These are phyloP conservation scores for Gavialis gangeticus DNA, from an alignment of 2,113 vertebrate species.

Conservation along the genomic window DNA sequence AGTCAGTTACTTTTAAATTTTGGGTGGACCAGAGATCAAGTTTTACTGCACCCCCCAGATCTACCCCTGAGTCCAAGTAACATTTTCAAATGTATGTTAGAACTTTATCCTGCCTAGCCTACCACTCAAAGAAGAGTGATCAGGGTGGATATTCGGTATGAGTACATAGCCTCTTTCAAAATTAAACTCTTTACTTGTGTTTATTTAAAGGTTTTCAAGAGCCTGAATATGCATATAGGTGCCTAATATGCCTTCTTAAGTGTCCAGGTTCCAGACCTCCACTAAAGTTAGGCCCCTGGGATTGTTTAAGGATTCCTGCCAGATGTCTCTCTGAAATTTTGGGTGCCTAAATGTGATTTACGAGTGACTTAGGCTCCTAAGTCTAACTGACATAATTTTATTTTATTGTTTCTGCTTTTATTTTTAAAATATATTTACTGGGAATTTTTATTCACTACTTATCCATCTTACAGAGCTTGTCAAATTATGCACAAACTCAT, in stretches of 20 bases:
- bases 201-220: not conserved
- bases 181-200: not conserved
- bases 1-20: too few relatives aligned
- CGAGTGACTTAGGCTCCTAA: not conserved
- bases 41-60: too few relatives aligned
- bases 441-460: not conserved
- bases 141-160: not conserved
- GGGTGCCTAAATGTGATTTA: too few relatives aligned
- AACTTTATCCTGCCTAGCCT: not conserved
- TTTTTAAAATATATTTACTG: not conserved
- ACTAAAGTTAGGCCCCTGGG: not conserved
- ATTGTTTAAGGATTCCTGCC: too few relatives aligned
- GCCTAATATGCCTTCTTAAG: not conserved
- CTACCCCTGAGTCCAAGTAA: not conserved
- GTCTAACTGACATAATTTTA: not conserved
- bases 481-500: not conserved
- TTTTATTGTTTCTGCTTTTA: fast-evolving
- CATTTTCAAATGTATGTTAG: not conserved
- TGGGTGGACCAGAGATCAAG: too few relatives aligned
- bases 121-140: not conserved
- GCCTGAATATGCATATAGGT: not conserved
- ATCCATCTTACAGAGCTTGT: not conserved
- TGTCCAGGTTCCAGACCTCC: not conserved
- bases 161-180: not conserved
- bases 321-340: too few relatives aligned